Percentiles rank a stretch among this genome's conserved stretches.
Evolutionary conservation across 2,113 vertebrate species (phyloP).

Genomic region (Brachyistius frenatus): DNA sequence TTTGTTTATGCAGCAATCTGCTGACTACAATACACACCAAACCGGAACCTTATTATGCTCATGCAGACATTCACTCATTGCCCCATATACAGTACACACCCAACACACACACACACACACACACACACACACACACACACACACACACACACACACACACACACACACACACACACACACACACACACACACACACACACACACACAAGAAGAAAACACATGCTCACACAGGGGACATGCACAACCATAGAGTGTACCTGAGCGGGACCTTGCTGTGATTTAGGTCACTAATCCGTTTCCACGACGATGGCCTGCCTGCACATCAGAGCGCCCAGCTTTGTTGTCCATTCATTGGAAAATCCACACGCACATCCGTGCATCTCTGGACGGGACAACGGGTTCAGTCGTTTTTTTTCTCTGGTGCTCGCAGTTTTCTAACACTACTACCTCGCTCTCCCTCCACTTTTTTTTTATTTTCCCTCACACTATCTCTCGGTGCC

Average conservation of each 20-base stretch:
- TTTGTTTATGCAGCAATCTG: conserved; percentile 59
- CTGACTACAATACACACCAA: conserved; percentile 28
- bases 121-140: conserved; percentile 5
- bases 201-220: not conserved
- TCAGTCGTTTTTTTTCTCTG: not conserved
- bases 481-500: not conserved
- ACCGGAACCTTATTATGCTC: conserved; percentile 30
- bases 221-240: not conserved
- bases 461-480: not conserved
- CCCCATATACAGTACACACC: not conserved
- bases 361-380: conserved; percentile 41
- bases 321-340: conserved; percentile 44
- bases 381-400: not conserved
- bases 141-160: not conserved
- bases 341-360: conserved; percentile 53
- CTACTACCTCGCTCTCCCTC: not conserved
- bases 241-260: conserved; percentile 33
- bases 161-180: not conserved
- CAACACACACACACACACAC: not conserved
- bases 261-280: conserved; percentile 63
- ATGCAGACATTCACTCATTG: conserved; percentile 6
- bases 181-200: not conserved
- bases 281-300: conserved; percentile 75
- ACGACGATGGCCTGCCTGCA: conserved; percentile 49
- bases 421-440: conserved; percentile 3